Evolutionary conservation across 92 coral and sea anemone species (phyloP).

Genomic region (Ricordea florida): DNA sequence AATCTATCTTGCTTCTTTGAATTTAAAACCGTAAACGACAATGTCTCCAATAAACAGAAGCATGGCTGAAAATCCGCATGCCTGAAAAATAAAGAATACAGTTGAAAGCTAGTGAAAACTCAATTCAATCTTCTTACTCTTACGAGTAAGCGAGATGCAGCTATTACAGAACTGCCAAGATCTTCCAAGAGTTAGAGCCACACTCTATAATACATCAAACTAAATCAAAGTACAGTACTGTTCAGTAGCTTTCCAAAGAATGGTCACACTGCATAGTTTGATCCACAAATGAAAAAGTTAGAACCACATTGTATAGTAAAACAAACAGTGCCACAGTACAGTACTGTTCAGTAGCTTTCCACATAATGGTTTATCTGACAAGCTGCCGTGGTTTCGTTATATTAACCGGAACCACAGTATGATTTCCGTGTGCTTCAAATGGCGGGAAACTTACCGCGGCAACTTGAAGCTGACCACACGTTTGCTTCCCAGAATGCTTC

Average conservation of each 20-base stretch:
- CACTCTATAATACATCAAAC: no score
- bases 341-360: not conserved
- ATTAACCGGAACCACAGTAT: not conserved
- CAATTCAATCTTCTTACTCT: no score
- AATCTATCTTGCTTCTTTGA: not conserved
- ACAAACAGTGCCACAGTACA: no score
- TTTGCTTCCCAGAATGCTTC: constrained; percentile 15
- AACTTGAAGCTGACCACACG: constrained; percentile 48
- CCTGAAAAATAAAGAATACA: not conserved
- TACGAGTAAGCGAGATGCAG: no score
- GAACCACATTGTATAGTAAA: no score
- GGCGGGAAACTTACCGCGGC: constrained; percentile 24
- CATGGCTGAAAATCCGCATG: constrained; percentile 11
- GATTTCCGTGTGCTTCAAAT: not conserved
- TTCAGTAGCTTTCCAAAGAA: no score
- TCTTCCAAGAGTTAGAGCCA: no score
- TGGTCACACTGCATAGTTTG: no score
- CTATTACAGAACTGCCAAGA: no score
- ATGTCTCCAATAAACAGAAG: not conserved
- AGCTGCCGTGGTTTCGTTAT: not conserved
- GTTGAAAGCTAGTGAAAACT: no score
- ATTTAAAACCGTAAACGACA: not conserved
- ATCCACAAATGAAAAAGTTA: no score
- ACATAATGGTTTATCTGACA: not conserved
- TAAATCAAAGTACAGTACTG: no score